Evolutionary conservation across 2,888 invertebrate species (phyloP).

Genomic region (Andrena hattorfiana): DNA sequence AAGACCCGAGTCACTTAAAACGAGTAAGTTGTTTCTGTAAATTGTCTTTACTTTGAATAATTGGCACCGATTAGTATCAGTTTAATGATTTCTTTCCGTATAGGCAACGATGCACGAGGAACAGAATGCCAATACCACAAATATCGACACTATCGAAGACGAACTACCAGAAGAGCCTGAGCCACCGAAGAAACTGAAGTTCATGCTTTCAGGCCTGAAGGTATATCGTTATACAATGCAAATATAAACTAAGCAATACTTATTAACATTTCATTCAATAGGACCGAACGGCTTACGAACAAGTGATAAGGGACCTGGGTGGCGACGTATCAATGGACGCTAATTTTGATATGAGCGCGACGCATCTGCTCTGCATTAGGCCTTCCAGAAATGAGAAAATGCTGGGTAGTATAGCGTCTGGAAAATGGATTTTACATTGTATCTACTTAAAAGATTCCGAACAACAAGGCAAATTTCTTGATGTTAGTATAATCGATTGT

Average conservation of each 20-base stretch:
- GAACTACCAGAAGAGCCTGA: constrained; percentile 47
- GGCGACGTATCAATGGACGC: constrained; percentile 87
- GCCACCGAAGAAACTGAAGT: constrained; percentile 70
- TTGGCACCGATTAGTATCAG: not conserved
- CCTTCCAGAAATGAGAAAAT: constrained; percentile 94
- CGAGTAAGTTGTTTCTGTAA: constrained; percentile 45
- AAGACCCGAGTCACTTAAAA: constrained; percentile 85
- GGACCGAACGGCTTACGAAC: constrained; percentile 86
- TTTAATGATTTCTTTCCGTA: not conserved
- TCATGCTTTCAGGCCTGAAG: constrained; percentile 82
- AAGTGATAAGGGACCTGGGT: constrained; percentile 88
- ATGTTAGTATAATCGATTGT: constrained; percentile 85
- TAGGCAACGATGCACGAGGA: constrained; percentile 36
- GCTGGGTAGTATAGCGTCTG: constrained; percentile 93
- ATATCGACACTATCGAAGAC: constrained; percentile 12
- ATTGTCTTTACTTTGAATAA: not conserved
- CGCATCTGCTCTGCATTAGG: constrained; percentile 92
- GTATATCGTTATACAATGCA: constrained; percentile 59
- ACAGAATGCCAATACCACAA: not conserved
- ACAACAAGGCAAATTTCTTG: constrained; percentile 87
- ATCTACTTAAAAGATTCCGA: constrained; percentile 91
- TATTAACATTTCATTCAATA: constrained; percentile 68
- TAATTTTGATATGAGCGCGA: constrained; percentile 88
- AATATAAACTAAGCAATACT: not conserved
- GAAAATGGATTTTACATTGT: constrained; percentile 95